Evolutionary conservation across 2,797 vertebrate species (phyloP), one percentile per base, ranked within the genome.

Genomic region (Micropoecilia bifurca): DNA sequence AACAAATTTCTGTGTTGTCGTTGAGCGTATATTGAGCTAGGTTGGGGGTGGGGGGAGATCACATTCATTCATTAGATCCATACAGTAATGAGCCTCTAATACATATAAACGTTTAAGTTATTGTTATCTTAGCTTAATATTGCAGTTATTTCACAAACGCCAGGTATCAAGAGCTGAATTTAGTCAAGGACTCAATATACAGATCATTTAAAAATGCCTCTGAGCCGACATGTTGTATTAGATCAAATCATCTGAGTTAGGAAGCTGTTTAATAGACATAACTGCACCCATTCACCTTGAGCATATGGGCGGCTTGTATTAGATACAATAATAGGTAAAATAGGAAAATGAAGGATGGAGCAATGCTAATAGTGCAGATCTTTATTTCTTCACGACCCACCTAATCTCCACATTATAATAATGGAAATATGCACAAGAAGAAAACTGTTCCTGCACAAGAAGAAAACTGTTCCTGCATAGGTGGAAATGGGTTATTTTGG

Each of bases 341-440:
- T 84, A 61, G 63, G 72, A 46, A 78, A 81, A 81, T 91, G 92
- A 91, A 92, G 88, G 81, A 81, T 91, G 92, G 92, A 92, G 88
- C 81, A 76, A 66, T 83, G 84, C 79, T 91, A 90, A 89, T 82
- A 83, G 88, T 81, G 79, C 47, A 75, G 76, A 77, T 55, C 87
- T 87, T 61, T 76, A 88, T 93, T 45, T 85, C 83, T 90, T 74
- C 84, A 82, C 59, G 69, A 39, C 78, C 90, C 36, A 28, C 75
- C 48, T 57, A 77, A 73, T 63, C 33, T 28, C 33, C 33, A 48
- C 10, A 83, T 80, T 63, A 30, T 43, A 76, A 76, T 85, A 85
- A 61, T 72, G 61, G 63, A 80, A 86, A 89, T 66, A 45, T 83
- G 71, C 74, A 76, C 41, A 71, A 30, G 75, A 82, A 33, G 46